Conservation (phyloP, 2,888 invertebrate species). For the Ectemnius lituratus region DNA sequence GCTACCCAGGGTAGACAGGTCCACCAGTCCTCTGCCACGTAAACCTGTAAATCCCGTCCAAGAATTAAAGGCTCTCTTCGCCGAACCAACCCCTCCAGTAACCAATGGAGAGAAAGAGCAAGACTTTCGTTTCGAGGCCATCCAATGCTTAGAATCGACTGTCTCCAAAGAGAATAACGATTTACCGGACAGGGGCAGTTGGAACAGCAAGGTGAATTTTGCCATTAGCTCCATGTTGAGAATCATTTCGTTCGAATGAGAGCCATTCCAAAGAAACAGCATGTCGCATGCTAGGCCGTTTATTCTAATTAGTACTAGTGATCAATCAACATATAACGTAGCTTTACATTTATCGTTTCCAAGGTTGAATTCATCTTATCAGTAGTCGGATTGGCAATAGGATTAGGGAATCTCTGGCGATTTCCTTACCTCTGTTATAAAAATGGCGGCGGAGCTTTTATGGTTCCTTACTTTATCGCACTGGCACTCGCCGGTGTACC, state of each 20-base stretch:
- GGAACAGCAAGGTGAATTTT: conserved; percentile 72
- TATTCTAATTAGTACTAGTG: neutral
- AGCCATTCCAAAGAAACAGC: neutral
- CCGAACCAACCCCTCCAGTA: conserved; percentile 57
- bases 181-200: conserved; percentile 70
- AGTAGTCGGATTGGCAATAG: conserved; percentile 82
- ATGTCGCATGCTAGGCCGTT: neutral
- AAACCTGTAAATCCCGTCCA: conserved; percentile 67
- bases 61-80: conserved; percentile 69
- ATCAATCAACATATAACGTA: conserved; percentile 4
- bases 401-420: conserved; percentile 83
- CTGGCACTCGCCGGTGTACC: conserved; percentile 81
- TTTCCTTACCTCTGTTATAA: conserved; percentile 82
- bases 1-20: conserved; percentile 67
- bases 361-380: conserved; percentile 81
- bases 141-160: conserved; percentile 63
- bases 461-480: conserved; percentile 82
- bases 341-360: conserved; percentile 40
- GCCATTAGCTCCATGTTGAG: neutral
- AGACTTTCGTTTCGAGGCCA: conserved; percentile 67
- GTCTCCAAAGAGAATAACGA: conserved; percentile 34
- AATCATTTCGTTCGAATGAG: neutral
- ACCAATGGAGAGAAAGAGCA: conserved; percentile 59
- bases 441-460: conserved; percentile 80
- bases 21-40: conserved; percentile 69